phyloP scores from a whole-genome alignment of 1,140 invertebrate genomes.

The Drosophila seguyi region DNA sequence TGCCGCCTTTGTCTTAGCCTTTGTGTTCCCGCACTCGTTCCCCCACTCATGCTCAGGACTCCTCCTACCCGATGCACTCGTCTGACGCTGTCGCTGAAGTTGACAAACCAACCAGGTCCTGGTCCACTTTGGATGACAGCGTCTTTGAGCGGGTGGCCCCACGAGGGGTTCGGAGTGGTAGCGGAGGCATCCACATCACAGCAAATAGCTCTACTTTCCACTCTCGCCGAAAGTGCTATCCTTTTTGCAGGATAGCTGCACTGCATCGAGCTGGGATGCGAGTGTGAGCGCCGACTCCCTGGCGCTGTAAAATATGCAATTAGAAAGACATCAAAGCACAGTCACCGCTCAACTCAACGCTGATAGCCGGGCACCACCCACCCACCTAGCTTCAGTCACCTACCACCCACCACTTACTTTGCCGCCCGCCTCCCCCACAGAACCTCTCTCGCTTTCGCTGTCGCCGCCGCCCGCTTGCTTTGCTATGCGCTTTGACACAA shows the following conservation, averaged over 20 bases:
- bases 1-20: conserved; percentile 66
- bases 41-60: not conserved
- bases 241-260: conserved; percentile 64
- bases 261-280: conserved; percentile 15
- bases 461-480: conserved; percentile 40
- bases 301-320: conserved; percentile 83
- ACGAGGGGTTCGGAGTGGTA: conserved; percentile 1
- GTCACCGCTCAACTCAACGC: conserved; percentile 52
- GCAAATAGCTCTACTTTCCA: conserved; percentile 77
- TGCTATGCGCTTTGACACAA: conserved; percentile 71
- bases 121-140: conserved; percentile 55
- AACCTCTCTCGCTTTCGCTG: conserved; percentile 23
- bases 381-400: not conserved
- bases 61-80: not conserved
- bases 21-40: conserved; percentile 20
- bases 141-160: conserved; percentile 36
- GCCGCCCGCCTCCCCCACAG: not conserved
- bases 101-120: conserved; percentile 53
- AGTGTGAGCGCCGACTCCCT: conserved; percentile 40
- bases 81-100: conserved; percentile 39
- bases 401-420: conserved; percentile 25
- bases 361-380: conserved; percentile 45
- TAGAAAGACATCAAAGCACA: conserved; percentile 81
- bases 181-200: conserved; percentile 43
- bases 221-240: conserved; percentile 54